Evolutionary conservation across 2,888 invertebrate species (phyloP), one percentile per base, ranked within the genome.

Genomic region (Druceiella hillmani): DNA sequence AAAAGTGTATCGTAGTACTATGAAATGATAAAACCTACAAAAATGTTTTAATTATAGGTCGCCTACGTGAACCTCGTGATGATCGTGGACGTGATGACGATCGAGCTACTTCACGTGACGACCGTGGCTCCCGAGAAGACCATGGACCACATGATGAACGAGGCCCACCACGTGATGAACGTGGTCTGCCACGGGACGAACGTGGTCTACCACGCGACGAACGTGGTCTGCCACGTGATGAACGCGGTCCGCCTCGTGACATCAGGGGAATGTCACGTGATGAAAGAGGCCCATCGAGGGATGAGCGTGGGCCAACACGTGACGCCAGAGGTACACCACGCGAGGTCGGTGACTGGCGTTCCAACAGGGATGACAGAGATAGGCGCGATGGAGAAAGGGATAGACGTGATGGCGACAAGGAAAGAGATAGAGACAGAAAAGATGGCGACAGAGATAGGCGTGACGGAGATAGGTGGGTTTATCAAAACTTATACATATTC

Each of bases 261-360:
- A 56, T 55, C 0, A 58, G 57, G 4, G 63, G 47, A n/a, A 65
- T 65, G 65, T 54, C 65, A 4, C 53, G 61, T 1, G 46, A 52
- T 3, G 50, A 50, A 32, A 45, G 52, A 5, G 46, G 49, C 7
- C 47, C 47, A 9, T 24, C 29, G 11, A 17, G 39, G 16, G 50
- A 50, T n/a, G 4, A 11, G 27, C 10, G 22, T 22, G n/a, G 6
- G n/a, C 6, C 6, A n/a, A 22, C 22, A 22, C 7, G n/a, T 22
- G 39, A 36, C 10, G 50, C 50, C 4, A 41, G 50, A n/a, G 31
- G 11, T 14, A 31, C 26, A 16, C 20, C 9, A 41, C 47, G 1
- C 29, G 49, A 7, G 46, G 44, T 7, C 46, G 4, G n/a, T n/a
- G n/a, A n/a, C n/a, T n/a, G n/a, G n/a, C 17, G 17, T 10, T 3